Evolutionary conservation across 2,888 invertebrate species (phyloP).

Genomic region (Dusona sp.): DNA sequence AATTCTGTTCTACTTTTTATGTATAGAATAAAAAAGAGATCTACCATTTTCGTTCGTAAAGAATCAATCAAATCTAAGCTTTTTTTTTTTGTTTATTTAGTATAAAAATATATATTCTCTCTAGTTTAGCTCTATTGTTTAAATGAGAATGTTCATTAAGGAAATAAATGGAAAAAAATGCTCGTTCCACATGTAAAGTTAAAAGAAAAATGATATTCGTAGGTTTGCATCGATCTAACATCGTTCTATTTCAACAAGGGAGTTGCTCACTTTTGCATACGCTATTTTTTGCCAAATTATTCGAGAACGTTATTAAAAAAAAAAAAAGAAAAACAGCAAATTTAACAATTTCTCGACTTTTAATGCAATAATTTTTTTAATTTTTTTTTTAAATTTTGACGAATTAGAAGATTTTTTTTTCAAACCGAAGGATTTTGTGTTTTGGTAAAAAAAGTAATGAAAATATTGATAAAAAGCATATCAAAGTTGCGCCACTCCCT

Average conservation of each 20-base stretch:
- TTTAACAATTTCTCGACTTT: neutral
- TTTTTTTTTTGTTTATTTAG: conserved; percentile 16
- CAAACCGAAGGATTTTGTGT: neutral
- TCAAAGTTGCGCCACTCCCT: conserved; percentile 23
- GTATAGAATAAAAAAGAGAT: conserved; percentile 13
- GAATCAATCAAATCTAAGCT: neutral
- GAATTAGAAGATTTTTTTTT: neutral
- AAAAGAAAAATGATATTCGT: conserved; percentile 56
- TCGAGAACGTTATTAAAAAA: neutral
- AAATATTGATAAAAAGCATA: neutral
- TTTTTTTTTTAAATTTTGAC: neutral
- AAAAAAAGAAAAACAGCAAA: too few relatives aligned
- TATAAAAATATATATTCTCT: neutral
- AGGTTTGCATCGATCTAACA: conserved; percentile 74
- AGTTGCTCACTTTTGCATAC: conserved; percentile 35
- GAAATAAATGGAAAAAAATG: conserved; percentile 53
- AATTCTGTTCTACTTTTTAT: conserved; percentile 45
- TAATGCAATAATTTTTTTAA: neutral
- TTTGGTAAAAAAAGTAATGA: neutral
- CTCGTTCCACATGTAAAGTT: conserved; percentile 59
- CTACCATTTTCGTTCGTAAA: conserved; percentile 24
- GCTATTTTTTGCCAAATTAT: neutral
- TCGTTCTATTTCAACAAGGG: conserved; percentile 67
- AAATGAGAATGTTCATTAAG: conserved; percentile 5
- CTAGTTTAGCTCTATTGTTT: neutral